Conservation (phyloP, 2,797 vertebrate genomes). For the Sebastes goodei region DNA sequence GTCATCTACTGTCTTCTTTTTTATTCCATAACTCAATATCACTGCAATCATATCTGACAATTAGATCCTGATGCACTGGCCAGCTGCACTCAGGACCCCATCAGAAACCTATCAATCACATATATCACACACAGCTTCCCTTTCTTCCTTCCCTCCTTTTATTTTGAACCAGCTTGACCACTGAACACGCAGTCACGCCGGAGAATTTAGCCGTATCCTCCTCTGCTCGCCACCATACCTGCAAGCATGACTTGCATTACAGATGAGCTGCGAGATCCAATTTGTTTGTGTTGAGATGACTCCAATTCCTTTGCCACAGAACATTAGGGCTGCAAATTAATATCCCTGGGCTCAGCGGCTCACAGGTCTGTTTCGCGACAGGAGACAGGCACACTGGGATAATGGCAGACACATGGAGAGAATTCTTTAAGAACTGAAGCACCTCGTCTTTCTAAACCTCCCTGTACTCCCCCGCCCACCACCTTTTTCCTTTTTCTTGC, state of each 20-base stretch:
- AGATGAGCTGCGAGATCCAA: conserved; percentile 74
- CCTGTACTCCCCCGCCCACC: not conserved
- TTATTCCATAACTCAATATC: conserved; percentile 20
- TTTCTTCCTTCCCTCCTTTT: not conserved
- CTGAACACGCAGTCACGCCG: not conserved
- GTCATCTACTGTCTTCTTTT: conserved; percentile 4
- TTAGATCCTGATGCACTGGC: conserved; percentile 53
- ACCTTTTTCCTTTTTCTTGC: not conserved
- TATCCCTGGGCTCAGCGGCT: conserved; percentile 66
- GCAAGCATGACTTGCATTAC: conserved; percentile 58
- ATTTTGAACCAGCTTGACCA: conserved; percentile 27
- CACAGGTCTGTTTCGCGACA: conserved; percentile 56
- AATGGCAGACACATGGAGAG: conserved; percentile 53
- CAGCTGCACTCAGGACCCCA: conserved; percentile 44
- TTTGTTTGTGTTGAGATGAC: conserved; percentile 79
- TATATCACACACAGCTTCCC: conserved; percentile 16
- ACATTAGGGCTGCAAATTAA: conserved; percentile 81
- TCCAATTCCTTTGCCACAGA: conserved; percentile 77
- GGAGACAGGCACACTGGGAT: conserved; percentile 44
- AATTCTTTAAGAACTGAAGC: conserved; percentile 39
- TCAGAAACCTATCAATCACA: conserved; percentile 64
- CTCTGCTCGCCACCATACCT: conserved; percentile 13
- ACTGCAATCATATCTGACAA: conserved; percentile 45
- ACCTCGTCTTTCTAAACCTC: conserved; percentile 23
- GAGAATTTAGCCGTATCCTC: not conserved